These are phyloP conservation scores for Eudasyphora cyanicolor DNA, from an alignment of 2,888 invertebrate species.

Conservation along the genomic window DNA sequence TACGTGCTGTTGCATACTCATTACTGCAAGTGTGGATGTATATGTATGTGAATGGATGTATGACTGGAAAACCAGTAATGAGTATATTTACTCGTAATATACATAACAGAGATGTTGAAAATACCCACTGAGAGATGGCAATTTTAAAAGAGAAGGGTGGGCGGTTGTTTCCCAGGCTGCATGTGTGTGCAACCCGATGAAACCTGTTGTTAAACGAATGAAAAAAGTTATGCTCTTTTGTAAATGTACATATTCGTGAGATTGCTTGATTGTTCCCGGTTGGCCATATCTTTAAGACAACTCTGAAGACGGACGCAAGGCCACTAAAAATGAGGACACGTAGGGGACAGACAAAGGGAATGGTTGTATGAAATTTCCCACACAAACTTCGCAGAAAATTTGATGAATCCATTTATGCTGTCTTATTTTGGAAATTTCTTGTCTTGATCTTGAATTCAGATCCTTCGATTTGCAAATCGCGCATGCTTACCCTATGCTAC, in stretches of 20 bases:
- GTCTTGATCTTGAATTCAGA: too few species aligned
- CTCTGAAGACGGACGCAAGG: too few species aligned
- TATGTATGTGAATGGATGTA: neutral
- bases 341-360: too few species aligned
- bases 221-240: neutral
- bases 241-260: neutral
- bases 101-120: neutral
- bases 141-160: neutral
- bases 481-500: too few species aligned
- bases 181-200: neutral
- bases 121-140: neutral
- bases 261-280: neutral
- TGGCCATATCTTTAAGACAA: too few species aligned
- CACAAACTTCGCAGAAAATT: too few species aligned
- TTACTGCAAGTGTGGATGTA: neutral
- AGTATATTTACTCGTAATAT: neutral
- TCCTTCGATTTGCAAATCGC: too few species aligned
- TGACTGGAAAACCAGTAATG: neutral
- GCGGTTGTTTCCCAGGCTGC: neutral
- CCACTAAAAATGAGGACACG: too few species aligned
- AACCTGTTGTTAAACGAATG: conserved; percentile 3
- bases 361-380: too few species aligned
- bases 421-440: too few species aligned
- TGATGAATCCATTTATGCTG: too few species aligned
- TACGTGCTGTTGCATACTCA: too few species aligned